Evolutionary conservation across 2,113 vertebrate genomes (phyloP).

Genomic region (Myotis yumanensis): DNA sequence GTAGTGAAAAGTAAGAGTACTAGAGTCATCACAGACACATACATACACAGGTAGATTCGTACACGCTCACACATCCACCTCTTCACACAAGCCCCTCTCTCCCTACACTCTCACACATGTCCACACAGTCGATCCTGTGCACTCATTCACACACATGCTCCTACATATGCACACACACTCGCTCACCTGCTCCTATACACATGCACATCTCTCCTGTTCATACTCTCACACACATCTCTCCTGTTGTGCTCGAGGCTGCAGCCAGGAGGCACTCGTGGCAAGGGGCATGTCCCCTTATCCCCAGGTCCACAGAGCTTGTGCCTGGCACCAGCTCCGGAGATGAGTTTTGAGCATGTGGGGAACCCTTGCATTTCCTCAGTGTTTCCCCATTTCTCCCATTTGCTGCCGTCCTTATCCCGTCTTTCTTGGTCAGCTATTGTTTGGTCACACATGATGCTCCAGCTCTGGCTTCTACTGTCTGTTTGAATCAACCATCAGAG

Average conservation of each 20-base stretch:
- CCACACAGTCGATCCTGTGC: not conserved
- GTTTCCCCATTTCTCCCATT: not conserved
- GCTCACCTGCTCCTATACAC: not conserved
- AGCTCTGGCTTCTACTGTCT: slow-evolving; percentile 7
- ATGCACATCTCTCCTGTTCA: not conserved
- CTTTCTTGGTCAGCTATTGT: not conserved
- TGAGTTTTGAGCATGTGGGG: not conserved
- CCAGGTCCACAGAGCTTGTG: not conserved
- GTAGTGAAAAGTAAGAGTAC: not conserved
- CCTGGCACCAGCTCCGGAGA: not conserved
- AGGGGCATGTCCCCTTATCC: not conserved
- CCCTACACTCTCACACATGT: not conserved
- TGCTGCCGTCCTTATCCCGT: not conserved
- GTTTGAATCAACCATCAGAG: slow-evolving; percentile 33
- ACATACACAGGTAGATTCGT: no score
- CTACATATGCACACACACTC: no score
- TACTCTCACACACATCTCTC: not conserved
- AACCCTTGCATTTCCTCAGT: not conserved
- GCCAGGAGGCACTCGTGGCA: slow-evolving; percentile 22
- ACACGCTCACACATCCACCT: not conserved
- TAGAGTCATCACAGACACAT: not conserved
- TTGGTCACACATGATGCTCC: not conserved
- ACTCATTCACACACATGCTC: not conserved
- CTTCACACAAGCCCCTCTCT: not conserved
- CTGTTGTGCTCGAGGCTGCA: not conserved